phyloP scores from a whole-genome alignment of 2,888 invertebrate species.

The Phaonia tiefii region DNA sequence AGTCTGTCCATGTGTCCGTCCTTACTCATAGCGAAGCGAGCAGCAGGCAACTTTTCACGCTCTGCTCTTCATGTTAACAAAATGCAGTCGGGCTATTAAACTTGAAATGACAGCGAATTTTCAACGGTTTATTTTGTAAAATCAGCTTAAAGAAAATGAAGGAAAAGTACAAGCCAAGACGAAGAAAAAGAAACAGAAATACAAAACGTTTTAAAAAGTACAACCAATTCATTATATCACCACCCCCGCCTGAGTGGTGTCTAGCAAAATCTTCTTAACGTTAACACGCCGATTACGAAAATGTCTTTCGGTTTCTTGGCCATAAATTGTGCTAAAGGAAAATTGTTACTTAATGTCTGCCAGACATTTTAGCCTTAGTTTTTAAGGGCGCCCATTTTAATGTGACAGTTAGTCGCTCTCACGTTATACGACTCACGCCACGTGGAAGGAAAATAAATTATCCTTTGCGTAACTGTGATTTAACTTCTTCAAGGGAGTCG shows the following conservation, averaged over 20 bases:
- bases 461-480: conserved; percentile 47
- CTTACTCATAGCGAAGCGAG: no score
- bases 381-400: not conserved
- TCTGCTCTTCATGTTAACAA: conserved; percentile 1
- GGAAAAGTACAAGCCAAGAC: not conserved
- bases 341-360: conserved; percentile 23
- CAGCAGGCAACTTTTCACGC: not conserved
- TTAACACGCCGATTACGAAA: not conserved
- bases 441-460: conserved; percentile 53
- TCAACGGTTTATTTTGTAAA: conserved; percentile 21
- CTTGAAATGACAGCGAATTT: conserved; percentile 28
- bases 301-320: not conserved
- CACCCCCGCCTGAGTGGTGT: no score
- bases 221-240: no score
- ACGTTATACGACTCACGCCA: not conserved
- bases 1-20: not conserved
- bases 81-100: conserved; percentile 44
- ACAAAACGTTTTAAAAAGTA: not conserved
- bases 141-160: not conserved
- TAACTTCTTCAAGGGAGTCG: not conserved
- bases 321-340: conserved; percentile 12
- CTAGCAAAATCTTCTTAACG: no score
- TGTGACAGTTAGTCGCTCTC: not conserved
- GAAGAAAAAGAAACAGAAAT: no score
- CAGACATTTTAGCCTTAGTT: not conserved